Percentiles rank a stretch among this genome's conserved stretches.
Evolutionary conservation across 1,140 invertebrate species (phyloP).

Genomic region (Tribolium madens): DNA sequence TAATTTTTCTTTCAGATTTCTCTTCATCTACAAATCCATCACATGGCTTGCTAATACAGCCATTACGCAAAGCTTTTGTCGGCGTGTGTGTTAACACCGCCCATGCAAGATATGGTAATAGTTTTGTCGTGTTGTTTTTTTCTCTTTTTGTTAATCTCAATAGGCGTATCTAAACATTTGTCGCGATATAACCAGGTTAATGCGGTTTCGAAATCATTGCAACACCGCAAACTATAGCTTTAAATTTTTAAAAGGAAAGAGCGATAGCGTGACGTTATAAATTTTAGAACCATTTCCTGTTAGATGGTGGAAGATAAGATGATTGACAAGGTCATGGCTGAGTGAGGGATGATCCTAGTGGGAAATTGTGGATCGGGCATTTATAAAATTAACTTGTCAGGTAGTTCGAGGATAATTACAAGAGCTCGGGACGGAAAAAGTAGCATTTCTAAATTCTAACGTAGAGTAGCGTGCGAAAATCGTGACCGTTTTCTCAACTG

Average conservation of each 20-base stretch:
- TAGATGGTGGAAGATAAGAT: neutral
- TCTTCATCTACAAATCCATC: neutral
- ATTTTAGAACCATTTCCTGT: neutral
- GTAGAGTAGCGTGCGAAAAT: neutral
- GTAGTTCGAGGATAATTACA: neutral
- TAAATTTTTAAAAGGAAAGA: neutral
- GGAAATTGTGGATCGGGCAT: neutral
- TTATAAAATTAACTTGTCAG: neutral
- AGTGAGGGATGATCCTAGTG: neutral
- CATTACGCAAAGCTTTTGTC: neutral
- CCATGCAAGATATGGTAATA: conserved; percentile 2
- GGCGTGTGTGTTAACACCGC: neutral
- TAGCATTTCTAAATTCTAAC: neutral
- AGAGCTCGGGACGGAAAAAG: neutral
- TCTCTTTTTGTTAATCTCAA: neutral
- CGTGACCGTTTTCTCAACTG: too few species aligned
- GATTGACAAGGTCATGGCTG: neutral
- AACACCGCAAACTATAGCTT: neutral
- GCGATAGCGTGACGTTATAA: neutral
- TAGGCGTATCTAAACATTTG: conserved; percentile 5
- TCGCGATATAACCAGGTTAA: neutral
- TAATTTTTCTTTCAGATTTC: neutral
- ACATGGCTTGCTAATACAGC: neutral
- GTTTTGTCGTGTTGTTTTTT: neutral
- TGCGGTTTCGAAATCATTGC: neutral